Conservation (phyloP, 1,140 invertebrate species). For the Drosophila mayri region DNA sequence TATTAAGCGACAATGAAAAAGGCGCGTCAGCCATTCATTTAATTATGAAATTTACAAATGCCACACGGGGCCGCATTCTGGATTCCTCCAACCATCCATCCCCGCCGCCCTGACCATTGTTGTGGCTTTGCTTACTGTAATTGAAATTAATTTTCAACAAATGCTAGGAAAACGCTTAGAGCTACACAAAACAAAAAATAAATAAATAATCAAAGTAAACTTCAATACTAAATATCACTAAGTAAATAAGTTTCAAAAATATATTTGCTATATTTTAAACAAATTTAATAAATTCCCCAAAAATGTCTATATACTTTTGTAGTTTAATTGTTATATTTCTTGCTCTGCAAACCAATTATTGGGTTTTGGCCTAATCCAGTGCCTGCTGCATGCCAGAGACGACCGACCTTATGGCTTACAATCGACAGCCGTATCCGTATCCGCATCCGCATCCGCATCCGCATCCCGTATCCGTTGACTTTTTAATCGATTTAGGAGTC, state of each 20-base stretch:
- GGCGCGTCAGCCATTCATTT: slow-evolving; percentile 48
- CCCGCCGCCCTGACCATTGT: slow-evolving; percentile 27
- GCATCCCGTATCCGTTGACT: slow-evolving; percentile 51
- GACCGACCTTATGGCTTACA: slow-evolving; percentile 32
- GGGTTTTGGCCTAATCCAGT: slow-evolving; percentile 25
- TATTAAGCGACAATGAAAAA: slow-evolving; percentile 28
- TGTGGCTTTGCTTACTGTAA: slow-evolving; percentile 59
- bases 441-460: neutral
- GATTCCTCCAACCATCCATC: neutral
- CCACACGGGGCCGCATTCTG: neutral
- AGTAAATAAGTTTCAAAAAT: neutral
- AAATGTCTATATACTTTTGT: neutral
- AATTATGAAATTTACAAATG: slow-evolving; percentile 62
- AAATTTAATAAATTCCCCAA: neutral
- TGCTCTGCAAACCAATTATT: slow-evolving; percentile 31
- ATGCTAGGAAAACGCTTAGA: neutral
- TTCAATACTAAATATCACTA: neutral
- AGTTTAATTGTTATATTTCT: neutral
- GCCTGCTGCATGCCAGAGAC: neutral
- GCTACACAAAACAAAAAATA: neutral
- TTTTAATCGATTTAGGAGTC: slow-evolving; percentile 76
- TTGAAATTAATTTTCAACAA: slow-evolving; percentile 64
- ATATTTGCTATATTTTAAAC: neutral
- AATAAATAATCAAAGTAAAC: rapidly evolving
- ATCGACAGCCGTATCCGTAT: slow-evolving; percentile 29